Evolutionary conservation across 1,140 invertebrate species (phyloP).

Genomic region (Phocides pigmalion): DNA sequence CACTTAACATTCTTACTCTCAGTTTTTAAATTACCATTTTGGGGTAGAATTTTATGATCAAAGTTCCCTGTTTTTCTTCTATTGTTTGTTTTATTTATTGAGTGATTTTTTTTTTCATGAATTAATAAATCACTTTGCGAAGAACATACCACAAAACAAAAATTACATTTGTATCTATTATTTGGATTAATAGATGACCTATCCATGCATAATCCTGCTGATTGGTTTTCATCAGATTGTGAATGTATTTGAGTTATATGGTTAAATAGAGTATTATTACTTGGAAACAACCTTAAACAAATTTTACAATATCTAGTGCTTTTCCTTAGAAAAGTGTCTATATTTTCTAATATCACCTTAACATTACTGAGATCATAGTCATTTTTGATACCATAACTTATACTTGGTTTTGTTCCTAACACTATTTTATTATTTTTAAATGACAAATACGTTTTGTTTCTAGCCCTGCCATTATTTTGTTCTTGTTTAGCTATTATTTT

Average conservation of each 20-base stretch:
- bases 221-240: not conserved
- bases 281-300: slow-evolving; percentile 56
- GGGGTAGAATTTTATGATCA: not conserved
- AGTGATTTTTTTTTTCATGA: slow-evolving; percentile 34
- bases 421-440: slow-evolving; percentile 35
- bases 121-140: slow-evolving; percentile 11
- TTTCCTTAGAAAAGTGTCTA: slow-evolving; percentile 42
- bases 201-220: not conserved
- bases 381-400: slow-evolving; percentile 22
- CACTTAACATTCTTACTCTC: slow-evolving; percentile 36
- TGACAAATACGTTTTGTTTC: not conserved
- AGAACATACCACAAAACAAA: slow-evolving; percentile 32
- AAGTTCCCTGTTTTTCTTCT: too few species aligned
- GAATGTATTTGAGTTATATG: slow-evolving; percentile 44
- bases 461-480: not conserved
- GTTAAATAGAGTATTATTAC: slow-evolving; percentile 24
- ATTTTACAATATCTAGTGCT: slow-evolving; percentile 49
- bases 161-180: slow-evolving; percentile 32
- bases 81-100: too few species aligned
- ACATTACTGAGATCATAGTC: slow-evolving; percentile 16
- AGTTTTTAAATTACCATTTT: slow-evolving; percentile 9
- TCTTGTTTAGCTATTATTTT: not conserved
- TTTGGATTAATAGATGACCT: slow-evolving; percentile 2
- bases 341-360: slow-evolving; percentile 42
- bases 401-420: slow-evolving; percentile 43